These are phyloP conservation scores for Corvus moneduloides DNA, from an alignment of 2,113 vertebrate genomes.

Conservation along the genomic window DNA sequence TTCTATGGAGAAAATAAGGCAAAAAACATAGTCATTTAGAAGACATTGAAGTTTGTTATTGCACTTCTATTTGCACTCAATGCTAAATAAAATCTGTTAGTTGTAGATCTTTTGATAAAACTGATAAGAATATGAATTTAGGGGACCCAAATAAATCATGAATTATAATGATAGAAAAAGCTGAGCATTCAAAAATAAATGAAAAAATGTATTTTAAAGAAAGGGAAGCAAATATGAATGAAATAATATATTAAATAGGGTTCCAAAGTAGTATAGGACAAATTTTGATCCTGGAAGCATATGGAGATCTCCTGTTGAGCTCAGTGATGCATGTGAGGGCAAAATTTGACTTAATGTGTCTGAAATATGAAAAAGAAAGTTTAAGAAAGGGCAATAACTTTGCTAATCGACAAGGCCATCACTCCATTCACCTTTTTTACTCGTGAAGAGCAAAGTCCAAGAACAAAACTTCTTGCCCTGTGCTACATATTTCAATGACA, in stretches of 20 bases:
- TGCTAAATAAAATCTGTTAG: not conserved
- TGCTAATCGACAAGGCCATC: not conserved
- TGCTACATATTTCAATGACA: not conserved
- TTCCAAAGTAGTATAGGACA: not conserved
- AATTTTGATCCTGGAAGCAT: conserved; percentile 18
- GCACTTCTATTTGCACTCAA: not conserved
- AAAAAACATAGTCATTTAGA: not conserved
- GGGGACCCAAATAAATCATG: not conserved
- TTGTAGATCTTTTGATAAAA: not conserved
- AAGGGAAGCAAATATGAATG: not conserved
- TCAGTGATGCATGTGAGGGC: conserved; percentile 27
- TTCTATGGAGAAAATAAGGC: not conserved
- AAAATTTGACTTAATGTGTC: conserved; percentile 26
- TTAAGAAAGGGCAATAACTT: not conserved
- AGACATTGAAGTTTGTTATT: not conserved
- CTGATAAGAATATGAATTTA: not conserved
- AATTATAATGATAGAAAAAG: not conserved
- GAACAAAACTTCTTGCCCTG: not conserved
- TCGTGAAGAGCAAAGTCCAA: not conserved
- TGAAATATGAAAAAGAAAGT: conserved; percentile 3
- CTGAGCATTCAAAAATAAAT: not conserved
- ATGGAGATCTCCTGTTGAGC: conserved; percentile 33
- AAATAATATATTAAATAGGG: not conserved
- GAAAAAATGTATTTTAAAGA: not conserved
- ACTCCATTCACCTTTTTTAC: not conserved